Evolutionary conservation across 2,888 invertebrate genomes (phyloP).

Genomic region (Drosophila suboccidentalis): DNA sequence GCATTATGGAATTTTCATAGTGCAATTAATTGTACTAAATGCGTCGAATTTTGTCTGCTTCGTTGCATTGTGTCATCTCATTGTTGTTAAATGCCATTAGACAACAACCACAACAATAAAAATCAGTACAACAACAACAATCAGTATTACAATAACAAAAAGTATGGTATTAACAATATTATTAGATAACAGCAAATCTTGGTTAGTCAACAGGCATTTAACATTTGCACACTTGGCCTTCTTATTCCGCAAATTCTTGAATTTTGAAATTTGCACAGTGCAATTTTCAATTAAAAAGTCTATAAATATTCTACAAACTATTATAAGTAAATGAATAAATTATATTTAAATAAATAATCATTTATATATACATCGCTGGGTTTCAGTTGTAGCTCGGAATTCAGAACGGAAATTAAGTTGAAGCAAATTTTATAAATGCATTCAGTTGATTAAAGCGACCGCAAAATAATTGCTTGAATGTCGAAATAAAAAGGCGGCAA

Average conservation of each 20-base stretch:
- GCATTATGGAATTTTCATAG: slow-evolving; percentile 13
- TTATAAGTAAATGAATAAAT: neutral
- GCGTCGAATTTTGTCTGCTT: slow-evolving; percentile 6
- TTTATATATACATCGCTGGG: neutral
- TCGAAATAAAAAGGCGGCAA: neutral
- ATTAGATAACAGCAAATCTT: slow-evolving; percentile 23
- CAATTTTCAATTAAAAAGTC: neutral
- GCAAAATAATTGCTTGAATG: neutral
- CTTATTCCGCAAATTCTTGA: neutral
- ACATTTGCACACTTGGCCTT: slow-evolving; percentile 1
- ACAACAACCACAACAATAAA: slow-evolving; percentile 2
- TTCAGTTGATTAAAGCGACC: neutral
- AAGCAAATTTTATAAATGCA: neutral
- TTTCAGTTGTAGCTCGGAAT: neutral
- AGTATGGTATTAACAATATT: slow-evolving; percentile 8
- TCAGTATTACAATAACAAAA: neutral
- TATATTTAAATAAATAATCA: neutral
- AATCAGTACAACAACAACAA: neutral
- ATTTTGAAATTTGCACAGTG: neutral
- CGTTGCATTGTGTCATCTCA: slow-evolving; percentile 7
- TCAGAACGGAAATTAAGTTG: neutral
- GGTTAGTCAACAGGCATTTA: slow-evolving; percentile 11
- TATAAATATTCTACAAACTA: neutral
- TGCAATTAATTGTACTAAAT: slow-evolving; percentile 36
- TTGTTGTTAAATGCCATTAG: slow-evolving; percentile 11